A percentile compares a stretch with the other conserved stretches of the same genome.
Evolutionary conservation across 2,113 vertebrate genomes (phyloP).

Genomic region (Pavo muticus): DNA sequence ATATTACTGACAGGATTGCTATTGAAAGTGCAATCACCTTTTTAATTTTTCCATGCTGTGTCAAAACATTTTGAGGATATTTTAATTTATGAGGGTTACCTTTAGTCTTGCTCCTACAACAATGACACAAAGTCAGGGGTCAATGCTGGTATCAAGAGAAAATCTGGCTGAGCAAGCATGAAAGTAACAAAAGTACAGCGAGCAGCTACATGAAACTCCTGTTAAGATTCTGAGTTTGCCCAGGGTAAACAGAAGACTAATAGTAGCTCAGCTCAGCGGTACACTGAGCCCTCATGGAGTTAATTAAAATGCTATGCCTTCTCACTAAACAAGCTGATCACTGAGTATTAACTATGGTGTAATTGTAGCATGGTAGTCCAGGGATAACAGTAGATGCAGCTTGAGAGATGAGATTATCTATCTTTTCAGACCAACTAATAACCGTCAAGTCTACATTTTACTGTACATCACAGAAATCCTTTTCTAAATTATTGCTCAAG

Average conservation of each 20-base stretch:
- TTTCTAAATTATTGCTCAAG: neutral
- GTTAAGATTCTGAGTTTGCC: neutral
- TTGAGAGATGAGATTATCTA: neutral
- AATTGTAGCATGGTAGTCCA: neutral
- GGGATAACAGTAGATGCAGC: neutral
- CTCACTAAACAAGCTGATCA: neutral
- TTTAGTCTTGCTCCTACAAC: neutral
- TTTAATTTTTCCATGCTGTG: conserved; percentile 26
- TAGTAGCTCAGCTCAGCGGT: neutral
- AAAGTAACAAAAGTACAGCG: neutral
- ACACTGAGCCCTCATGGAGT: neutral
- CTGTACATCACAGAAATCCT: neutral
- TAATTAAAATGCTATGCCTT: neutral
- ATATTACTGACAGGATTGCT: conserved; percentile 20
- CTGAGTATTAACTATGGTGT: neutral
- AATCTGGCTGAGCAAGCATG: neutral
- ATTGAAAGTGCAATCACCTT: conserved; percentile 22
- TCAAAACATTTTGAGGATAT: conserved; percentile 16
- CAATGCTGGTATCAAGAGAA: neutral
- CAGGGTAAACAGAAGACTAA: neutral
- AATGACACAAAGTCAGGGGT: neutral
- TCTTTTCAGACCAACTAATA: neutral
- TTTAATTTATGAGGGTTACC: conserved; percentile 8
- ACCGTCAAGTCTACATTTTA: neutral
- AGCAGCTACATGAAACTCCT: neutral